Base-by-base conservation (phyloP, 1,140 invertebrate species). In the Saccostrea echinata region DNA sequence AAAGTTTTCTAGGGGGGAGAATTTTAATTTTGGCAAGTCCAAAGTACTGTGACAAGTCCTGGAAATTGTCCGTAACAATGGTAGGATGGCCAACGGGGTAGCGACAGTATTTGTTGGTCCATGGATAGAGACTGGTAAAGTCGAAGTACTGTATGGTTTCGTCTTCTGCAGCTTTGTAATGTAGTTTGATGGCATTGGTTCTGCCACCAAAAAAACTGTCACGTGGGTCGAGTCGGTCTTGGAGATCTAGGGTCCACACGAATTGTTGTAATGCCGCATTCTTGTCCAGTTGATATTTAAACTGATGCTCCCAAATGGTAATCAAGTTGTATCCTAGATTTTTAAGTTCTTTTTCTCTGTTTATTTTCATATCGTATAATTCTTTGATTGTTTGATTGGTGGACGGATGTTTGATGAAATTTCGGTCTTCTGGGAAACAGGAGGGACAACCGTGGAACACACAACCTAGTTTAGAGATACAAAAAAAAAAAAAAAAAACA, bases 21-120 rank as follows among this genome's bases (percentile, higher is more conserved):
- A 89, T 71, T 86, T 87, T 89, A 21, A 87, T 53, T 84, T 89
- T 89, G 33, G 88, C 86, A 27, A 89, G 30, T 2, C 88, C 86
- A 83, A 89, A 87, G 64, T 89, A 89, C 24, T 83, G 8, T 35
- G 83, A 82, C 8, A 89, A 6, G 24, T 61, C 30, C 43, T 81
- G 9, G 33, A 89, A 89, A 85, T 87, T 43, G 3, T 76, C 35
- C 43, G 88, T 89, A 9, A 89, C 57, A 83, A 89, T 89, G n/a
- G 35, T 76, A 0, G 88, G 84, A 84, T 89, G 86, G 30, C 86
- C 86, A 6, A 89, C 57, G 13, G 88, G 84, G 64, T 89, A 87
- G 81, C 84, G 86, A 9, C 64, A 71, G 30, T 87, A 89, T 30
- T 87, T 89, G 33, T 89, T 89, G 4, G 84, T 84, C 27, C 84